Conservation (phyloP, 2,797 vertebrate genomes). For the Apogon hyalosoma region DNA sequence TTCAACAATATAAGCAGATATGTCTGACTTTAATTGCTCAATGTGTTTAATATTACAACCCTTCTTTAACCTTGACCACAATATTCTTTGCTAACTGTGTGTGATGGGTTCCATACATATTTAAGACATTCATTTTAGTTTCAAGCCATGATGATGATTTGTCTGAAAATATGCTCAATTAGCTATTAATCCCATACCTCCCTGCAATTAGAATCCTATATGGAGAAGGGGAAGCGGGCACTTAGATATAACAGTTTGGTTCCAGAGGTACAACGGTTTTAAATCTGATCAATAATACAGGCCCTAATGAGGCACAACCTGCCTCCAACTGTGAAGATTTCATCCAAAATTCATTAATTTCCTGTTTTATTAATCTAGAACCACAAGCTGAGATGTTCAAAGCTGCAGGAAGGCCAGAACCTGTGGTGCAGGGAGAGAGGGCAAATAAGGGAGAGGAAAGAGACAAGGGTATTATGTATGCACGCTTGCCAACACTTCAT, state of each 20-base stretch:
- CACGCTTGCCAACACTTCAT: slow-evolving; percentile 60
- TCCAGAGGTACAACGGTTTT: slow-evolving; percentile 77
- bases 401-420: slow-evolving; percentile 74
- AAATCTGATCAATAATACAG: slow-evolving; percentile 87
- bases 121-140: slow-evolving; percentile 76
- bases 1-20: background rate
- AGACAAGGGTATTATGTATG: slow-evolving; percentile 53
- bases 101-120: slow-evolving; percentile 75
- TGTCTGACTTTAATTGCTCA: background rate
- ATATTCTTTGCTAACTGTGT: slow-evolving; percentile 64
- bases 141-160: slow-evolving; percentile 77
- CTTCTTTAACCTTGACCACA: slow-evolving; percentile 17
- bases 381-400: slow-evolving; percentile 82
- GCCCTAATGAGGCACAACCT: slow-evolving; percentile 80
- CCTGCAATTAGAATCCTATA: slow-evolving; percentile 78
- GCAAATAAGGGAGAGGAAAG: slow-evolving; percentile 47
- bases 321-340: slow-evolving; percentile 82
- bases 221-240: slow-evolving; percentile 35
- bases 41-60: background rate
- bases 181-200: slow-evolving; percentile 78
- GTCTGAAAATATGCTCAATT: slow-evolving; percentile 83
- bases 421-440: slow-evolving; percentile 68
- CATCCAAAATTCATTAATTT: slow-evolving; percentile 88
- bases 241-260: slow-evolving; percentile 70
- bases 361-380: slow-evolving; percentile 87